Evolutionary conservation across 2,888 invertebrate genomes (phyloP), one percentile per base, ranked within the genome.

Genomic region (Carterocephalus palaemon): DNA sequence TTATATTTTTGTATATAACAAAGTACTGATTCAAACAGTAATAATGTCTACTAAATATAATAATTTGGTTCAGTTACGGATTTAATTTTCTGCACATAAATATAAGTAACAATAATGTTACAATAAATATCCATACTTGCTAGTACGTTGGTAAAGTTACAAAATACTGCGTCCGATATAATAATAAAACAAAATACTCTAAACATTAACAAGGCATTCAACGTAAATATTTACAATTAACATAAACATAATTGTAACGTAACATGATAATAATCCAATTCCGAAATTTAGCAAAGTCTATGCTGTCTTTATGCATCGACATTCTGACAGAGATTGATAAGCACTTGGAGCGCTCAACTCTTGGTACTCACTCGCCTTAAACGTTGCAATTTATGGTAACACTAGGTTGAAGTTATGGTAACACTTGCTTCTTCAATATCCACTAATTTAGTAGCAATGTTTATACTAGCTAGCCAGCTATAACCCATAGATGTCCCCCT

Each of bases 91-190:
- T 36, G 23, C 23, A 23, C 36, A 23, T 36, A 34, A 5, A 22
- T 12, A 34, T 12, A 36, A 15, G 16, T 23, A 13, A 36, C 15
- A 13, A 13, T 23, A n/a, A 23, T 4, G 13, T 23, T 23, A 40
- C 15, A 16, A 23, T 40, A 22, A 29, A 23, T 40, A 40, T 31
- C 16, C 16, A 23, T 31, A 40, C 31, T 31, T n/a, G 6, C 4
- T 31, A 16, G 39, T 31, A 23, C 31, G 31, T 3, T 26, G 10
- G 26, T 37, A 10, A 15, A 22, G 15, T 28, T 28, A 13, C 29
- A 15, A 29, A 22, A 39, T 31, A 39, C 29, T 29, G 29, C 20
- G 3, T 31, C 29, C 29, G 22, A 38, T 38, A 29, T 28, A 34
- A 24, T 22, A 37, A 37, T n/a, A n/a, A 16, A 23, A 16, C 12